Evolutionary conservation across 30 jellyfish, hydroid and myxozoan genomes (phyloP).

Genomic region (Hydractinia echinata): DNA sequence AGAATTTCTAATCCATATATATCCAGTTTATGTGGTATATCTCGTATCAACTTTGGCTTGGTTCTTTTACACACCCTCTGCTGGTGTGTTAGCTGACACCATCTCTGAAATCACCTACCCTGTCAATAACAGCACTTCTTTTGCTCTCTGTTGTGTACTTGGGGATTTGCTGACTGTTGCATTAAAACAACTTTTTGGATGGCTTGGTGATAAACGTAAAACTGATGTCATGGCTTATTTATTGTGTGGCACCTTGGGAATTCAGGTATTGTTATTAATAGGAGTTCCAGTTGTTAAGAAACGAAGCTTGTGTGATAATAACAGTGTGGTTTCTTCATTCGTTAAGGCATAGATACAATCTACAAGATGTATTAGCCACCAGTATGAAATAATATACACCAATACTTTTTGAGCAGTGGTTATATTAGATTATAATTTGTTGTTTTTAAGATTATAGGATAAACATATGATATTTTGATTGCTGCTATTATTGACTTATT

Average conservation of each 20-base stretch:
- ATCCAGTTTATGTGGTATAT: not conserved
- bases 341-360: no score
- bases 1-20: not conserved
- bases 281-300: constrained; percentile 1
- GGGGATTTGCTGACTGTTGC: not conserved
- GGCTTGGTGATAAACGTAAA: not conserved
- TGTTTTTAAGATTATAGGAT: no score
- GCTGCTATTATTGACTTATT: no score
- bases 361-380: no score
- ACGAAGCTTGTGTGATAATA: not conserved
- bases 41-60: not conserved
- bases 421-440: no score
- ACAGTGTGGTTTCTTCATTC: no score
- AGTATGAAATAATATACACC: no score
- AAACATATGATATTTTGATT: no score
- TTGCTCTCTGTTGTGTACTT: not conserved
- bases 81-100: not conserved
- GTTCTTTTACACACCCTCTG: not conserved
- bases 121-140: constrained; percentile 9
- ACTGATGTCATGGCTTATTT: not conserved
- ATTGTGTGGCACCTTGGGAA: not conserved
- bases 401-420: no score
- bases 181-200: not conserved
- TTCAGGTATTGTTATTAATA: not conserved
- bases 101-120: constrained; percentile 8